Conservation (phyloP, 2,113 vertebrate genomes). For the Otocyon megalotis region DNA sequence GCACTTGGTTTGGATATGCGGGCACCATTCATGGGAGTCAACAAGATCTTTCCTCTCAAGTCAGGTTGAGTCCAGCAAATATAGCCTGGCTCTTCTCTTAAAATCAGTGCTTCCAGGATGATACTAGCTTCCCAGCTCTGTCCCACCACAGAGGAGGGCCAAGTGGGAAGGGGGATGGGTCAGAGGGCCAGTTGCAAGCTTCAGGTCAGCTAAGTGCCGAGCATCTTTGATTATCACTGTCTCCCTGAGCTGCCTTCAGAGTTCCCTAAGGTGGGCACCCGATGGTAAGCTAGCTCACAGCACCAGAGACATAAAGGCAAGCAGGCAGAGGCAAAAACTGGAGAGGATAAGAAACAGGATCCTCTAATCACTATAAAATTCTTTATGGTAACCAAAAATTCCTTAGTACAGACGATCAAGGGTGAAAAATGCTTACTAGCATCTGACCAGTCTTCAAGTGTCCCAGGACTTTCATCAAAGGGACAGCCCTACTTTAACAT, state of each 20-base stretch:
- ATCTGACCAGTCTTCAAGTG: background rate
- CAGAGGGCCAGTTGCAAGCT: background rate
- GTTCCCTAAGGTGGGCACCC: background rate
- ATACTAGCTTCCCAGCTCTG: background rate
- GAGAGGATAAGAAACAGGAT: background rate
- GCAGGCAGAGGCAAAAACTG: background rate
- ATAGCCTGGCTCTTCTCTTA: background rate
- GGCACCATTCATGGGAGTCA: background rate
- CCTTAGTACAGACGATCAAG: constrained; percentile 55
- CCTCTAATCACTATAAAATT: background rate
- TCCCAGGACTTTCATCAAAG: constrained; percentile 45
- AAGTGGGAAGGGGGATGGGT: background rate
- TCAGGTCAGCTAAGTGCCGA: background rate
- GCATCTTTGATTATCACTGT: background rate
- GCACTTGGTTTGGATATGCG: background rate
- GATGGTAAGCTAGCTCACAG: background rate
- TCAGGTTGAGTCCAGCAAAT: background rate
- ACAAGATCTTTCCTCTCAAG: background rate
- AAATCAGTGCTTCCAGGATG: background rate
- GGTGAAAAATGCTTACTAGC: background rate
- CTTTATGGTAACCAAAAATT: constrained; percentile 21
- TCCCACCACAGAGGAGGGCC: background rate
- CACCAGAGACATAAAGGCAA: background rate
- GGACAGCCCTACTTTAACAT: constrained; percentile 35
- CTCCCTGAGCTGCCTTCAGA: background rate